Evolutionary conservation across 2,113 vertebrate genomes (phyloP), one percentile per base, ranked within the genome.

Genomic region (Eretmochelys imbricata): DNA sequence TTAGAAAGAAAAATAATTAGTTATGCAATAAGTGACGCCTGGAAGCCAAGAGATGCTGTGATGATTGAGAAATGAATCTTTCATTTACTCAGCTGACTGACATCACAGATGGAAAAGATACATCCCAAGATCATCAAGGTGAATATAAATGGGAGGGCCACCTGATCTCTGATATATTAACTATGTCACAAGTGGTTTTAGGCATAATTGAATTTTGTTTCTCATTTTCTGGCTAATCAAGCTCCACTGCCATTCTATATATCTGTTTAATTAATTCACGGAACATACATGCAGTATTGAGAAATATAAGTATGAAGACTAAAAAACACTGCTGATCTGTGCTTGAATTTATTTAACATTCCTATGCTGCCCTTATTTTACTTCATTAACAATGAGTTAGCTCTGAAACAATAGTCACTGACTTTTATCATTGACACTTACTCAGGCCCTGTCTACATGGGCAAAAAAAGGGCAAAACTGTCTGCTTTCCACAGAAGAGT

Each of bases 341-440:
- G 51, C 19, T 48, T 0, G 0, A 89, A 89, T 59, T 54, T 31
- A 49, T 65, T n/a, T 51, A 53, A 16, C 10, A 16, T 54, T 69
- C 46, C 89, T 79, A 38, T 8, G 5, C 4, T 46, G 49, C 13
- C 82, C 79, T 81, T 55, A 1, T 79, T 91, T 88, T 51, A 80
- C 11, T 93, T n/a, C n/a, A 12, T 89, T 87, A 55, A 80, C 65
- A n/a, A 49, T 14, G 76, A 91, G 69, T 94, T 84, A 42, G 38
- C 85, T 69, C 88, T 57, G 27, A 54, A 95, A 91, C 80, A 0
- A 0, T 7, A 59, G 83, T 78, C 85, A 89, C 1, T 9, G 54
- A 49, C 49, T 51, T 38, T 25, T 42, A 62, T 55, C 35, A 10
- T 20, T 75, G 46, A 3, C 81, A 35, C 48, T 75, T n/a, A 51